A percentile compares a stretch with the other conserved stretches of the same genome.
Conservation (phyloP, 30 jellyfish, hydroid and myxozoan species). For the Aurelia aurita complex sp. Pacific region DNA sequence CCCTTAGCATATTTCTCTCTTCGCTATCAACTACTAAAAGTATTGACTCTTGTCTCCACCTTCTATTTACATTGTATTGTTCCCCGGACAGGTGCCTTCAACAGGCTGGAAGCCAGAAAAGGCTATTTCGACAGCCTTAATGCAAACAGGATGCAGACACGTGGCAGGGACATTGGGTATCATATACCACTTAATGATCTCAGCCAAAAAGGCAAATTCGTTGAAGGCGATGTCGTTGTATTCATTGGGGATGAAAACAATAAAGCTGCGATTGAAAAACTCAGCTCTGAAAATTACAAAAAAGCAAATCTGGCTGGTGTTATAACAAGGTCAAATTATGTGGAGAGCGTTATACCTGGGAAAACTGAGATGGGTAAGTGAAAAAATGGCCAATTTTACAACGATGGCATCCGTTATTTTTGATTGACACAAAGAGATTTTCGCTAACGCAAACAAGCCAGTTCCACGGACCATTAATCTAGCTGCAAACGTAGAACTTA, state of each 20-base stretch:
- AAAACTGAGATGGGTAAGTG: constrained; percentile 12
- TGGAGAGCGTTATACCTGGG: constrained; percentile 1
- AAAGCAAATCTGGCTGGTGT: constrained; percentile 42
- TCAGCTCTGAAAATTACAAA: constrained; percentile 6
- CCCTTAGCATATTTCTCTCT: too few species aligned
- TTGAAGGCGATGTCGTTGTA: constrained; percentile 51
- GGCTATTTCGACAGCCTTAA: background rate
- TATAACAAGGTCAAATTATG: constrained; percentile 15
- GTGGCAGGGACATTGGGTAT: constrained; percentile 32
- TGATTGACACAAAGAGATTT: too few species aligned
- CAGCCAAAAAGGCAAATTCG: constrained; percentile 22
- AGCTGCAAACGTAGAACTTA: too few species aligned
- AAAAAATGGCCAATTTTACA: too few species aligned
- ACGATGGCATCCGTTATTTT: too few species aligned
- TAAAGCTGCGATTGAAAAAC: constrained; percentile 20
- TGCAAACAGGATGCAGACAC: background rate
- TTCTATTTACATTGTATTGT: too few species aligned
- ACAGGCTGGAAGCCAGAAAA: background rate
- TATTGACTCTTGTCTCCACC: too few species aligned
- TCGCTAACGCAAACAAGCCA: too few species aligned
- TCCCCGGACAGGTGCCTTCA: background rate
- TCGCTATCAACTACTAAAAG: too few species aligned
- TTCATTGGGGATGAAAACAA: constrained; percentile 27
- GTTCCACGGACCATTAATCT: too few species aligned
- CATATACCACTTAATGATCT: constrained; percentile 30